Evolutionary conservation across 2,113 vertebrate genomes (phyloP).

Genomic region (Anolis carolinensis): DNA sequence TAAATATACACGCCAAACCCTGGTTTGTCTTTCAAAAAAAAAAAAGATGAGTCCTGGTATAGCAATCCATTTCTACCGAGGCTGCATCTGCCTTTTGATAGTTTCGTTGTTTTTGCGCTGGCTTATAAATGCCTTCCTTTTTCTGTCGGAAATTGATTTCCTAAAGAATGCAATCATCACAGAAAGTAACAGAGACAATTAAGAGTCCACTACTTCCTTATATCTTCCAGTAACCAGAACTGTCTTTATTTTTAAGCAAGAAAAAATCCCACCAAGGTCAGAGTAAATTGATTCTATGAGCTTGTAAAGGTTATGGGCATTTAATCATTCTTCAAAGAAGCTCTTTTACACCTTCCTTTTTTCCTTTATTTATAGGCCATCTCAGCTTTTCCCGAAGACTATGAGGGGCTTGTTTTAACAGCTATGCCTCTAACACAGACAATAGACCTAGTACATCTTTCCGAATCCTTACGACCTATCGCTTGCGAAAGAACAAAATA

Average conservation of each 20-base stretch:
- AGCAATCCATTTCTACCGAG: background rate
- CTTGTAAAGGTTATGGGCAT: constrained; percentile 3
- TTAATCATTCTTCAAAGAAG: constrained; percentile 17
- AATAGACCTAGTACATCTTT: background rate
- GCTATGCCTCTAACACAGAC: background rate
- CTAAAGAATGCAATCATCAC: background rate
- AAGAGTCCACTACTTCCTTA: background rate
- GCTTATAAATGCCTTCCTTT: background rate
- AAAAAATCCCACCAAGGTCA: background rate
- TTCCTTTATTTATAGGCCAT: background rate
- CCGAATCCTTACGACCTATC: background rate
- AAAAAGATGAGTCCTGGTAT: background rate
- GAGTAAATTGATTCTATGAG: background rate
- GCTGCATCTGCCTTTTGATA: background rate
- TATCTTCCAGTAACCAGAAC: background rate
- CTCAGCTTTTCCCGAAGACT: background rate
- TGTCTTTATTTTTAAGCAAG: background rate
- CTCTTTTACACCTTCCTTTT: background rate
- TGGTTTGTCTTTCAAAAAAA: constrained; percentile 43
- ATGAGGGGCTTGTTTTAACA: background rate
- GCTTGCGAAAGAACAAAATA: background rate
- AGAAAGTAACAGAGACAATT: background rate
- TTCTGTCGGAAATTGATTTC: background rate
- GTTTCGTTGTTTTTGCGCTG: background rate
- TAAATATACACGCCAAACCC: constrained; percentile 37